phyloP scores from a whole-genome alignment of 2,888 invertebrate genomes.

The Scaptomyza polygonia region DNA sequence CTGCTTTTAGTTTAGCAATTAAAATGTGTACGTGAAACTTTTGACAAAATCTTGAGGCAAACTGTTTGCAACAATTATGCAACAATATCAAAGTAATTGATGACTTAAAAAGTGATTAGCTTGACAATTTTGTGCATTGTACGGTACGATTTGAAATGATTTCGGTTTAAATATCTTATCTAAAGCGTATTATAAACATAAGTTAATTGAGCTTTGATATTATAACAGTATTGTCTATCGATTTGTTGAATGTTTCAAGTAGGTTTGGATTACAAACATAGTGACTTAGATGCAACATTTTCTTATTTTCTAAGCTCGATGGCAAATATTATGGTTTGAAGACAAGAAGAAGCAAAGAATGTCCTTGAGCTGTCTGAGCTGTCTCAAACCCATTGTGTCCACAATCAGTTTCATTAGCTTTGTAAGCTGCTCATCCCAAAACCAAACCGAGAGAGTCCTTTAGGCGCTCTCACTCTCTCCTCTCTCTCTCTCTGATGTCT shows the following conservation, averaged over 20 bases:
- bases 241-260: conserved; percentile 17
- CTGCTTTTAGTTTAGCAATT: background rate
- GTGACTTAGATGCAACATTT: conserved; percentile 16
- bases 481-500: background rate
- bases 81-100: background rate
- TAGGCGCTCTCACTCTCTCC: too few relatives aligned
- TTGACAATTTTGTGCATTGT: too few relatives aligned
- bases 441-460: too few relatives aligned
- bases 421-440: too few relatives aligned
- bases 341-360: background rate
- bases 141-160: background rate
- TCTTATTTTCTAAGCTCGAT: conserved; percentile 16
- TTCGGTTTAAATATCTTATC: background rate
- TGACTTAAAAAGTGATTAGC: background rate
- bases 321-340: conserved; percentile 20
- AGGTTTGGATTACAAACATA: conserved; percentile 10
- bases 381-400: conserved; percentile 2
- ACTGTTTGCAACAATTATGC: background rate
- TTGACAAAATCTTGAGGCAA: background rate
- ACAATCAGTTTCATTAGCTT: conserved; percentile 43
- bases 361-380: conserved; percentile 21
- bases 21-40: conserved; percentile 1
- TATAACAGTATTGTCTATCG: background rate
- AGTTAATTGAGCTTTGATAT: too few relatives aligned
- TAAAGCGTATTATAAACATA: too few relatives aligned